A percentile compares a stretch with the other conserved stretches of the same genome.
These are phyloP conservation scores for Chamaetylas fuelleborni DNA, from an alignment of 2,113 vertebrate species.

Conservation along the genomic window DNA sequence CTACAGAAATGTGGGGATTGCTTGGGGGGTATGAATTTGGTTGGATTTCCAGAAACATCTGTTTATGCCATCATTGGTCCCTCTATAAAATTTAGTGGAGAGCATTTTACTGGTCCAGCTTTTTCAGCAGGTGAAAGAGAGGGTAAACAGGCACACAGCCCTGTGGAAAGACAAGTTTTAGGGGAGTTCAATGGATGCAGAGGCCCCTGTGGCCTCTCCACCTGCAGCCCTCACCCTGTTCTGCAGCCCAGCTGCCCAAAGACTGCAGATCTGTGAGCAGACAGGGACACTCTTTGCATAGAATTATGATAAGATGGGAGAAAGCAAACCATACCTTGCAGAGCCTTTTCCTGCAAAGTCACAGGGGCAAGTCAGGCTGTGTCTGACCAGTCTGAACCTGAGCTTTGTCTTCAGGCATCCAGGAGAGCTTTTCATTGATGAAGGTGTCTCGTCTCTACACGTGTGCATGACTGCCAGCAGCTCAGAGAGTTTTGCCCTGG, in stretches of 20 bases:
- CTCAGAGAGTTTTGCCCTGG: background rate
- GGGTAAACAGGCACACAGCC: accelerated
- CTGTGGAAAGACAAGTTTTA: background rate
- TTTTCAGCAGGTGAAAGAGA: background rate
- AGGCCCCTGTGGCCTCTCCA: background rate
- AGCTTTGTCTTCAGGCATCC: background rate
- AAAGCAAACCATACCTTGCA: background rate
- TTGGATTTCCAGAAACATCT: background rate
- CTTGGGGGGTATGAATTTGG: background rate
- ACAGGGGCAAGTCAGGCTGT: background rate
- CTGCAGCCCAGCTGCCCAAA: background rate
- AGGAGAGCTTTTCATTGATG: background rate
- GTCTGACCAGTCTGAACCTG: background rate
- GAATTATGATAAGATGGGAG: background rate
- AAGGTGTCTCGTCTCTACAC: background rate
- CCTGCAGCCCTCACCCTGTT: background rate
- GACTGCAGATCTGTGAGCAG: background rate
- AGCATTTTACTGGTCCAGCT: background rate
- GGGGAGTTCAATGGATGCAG: background rate
- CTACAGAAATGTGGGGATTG: background rate
- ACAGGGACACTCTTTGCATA: accelerated
- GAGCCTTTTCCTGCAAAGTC: background rate
- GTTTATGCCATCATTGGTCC: background rate
- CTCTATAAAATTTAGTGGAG: background rate
- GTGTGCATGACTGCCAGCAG: background rate